These are phyloP conservation scores for Nematostella vectensis DNA, from an alignment of 92 coral and sea anemone genomes.

Conservation along the genomic window DNA sequence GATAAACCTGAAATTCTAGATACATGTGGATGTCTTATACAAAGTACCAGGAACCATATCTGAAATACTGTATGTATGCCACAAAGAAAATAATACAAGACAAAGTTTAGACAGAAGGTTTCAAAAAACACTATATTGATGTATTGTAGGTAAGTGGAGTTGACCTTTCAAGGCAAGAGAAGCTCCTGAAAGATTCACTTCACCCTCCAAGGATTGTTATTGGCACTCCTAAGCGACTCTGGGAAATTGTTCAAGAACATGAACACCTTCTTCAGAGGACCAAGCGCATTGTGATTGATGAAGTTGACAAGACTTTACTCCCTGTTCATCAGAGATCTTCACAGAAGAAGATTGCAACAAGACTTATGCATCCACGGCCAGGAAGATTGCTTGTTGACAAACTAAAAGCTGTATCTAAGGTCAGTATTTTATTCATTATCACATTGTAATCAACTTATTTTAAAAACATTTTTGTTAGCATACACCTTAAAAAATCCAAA, in stretches of 20 bases:
- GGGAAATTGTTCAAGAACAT: slow-evolving; percentile 50
- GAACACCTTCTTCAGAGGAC: slow-evolving; percentile 49
- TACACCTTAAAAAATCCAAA: background rate
- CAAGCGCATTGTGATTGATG: slow-evolving; percentile 69
- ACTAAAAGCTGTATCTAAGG: slow-evolving; percentile 54
- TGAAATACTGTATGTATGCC: no score
- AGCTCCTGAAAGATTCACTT: slow-evolving; percentile 29
- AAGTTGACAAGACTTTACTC: slow-evolving; percentile 66
- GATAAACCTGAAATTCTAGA: no score
- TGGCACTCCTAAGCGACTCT: slow-evolving; percentile 74
- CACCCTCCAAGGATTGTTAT: slow-evolving; percentile 59
- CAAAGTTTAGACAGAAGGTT: no score
- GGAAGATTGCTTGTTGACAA: slow-evolving; percentile 57
- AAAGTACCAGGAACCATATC: no score
- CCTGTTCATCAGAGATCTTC: slow-evolving; percentile 54
- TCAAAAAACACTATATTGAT: no score
- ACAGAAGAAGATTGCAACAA: slow-evolving; percentile 33
- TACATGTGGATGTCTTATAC: no score
- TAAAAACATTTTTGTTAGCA: background rate
- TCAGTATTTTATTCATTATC: slow-evolving; percentile 6
- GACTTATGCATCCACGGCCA: slow-evolving; percentile 64
- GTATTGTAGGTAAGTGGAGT: slow-evolving; percentile 86
- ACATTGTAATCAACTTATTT: background rate
- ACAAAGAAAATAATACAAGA: no score
- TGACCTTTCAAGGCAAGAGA: slow-evolving; percentile 45